Conservation (phyloP, 1,140 invertebrate species). For the Brachionus koreanus region DNA sequence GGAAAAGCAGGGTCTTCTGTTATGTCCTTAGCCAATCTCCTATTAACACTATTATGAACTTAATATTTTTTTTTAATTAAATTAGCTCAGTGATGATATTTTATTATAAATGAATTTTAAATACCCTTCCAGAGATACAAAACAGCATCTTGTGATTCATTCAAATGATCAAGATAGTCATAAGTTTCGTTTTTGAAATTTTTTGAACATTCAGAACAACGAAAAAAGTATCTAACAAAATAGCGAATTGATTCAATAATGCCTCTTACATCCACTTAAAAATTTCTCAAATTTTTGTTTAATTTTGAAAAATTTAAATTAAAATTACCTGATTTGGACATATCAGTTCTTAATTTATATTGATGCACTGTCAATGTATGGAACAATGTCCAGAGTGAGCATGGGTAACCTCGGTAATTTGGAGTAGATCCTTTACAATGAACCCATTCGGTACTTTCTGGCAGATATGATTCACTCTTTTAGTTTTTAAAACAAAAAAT, state of each 20-base stretch:
- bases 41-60: constrained; percentile 66
- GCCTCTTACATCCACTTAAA: constrained; percentile 58
- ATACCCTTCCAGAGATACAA: constrained; percentile 85
- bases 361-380: constrained; percentile 45
- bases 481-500: too few relatives aligned
- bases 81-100: constrained; percentile 57
- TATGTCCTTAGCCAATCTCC: constrained; percentile 73
- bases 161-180: constrained; percentile 68
- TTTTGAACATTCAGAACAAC: constrained; percentile 78
- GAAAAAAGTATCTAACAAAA: constrained; percentile 88
- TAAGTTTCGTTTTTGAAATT: constrained; percentile 73
- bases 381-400: constrained; percentile 46
- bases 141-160: constrained; percentile 69
- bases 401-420: constrained; percentile 46
- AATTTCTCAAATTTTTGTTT: too few relatives aligned
- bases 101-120: too few relatives aligned
- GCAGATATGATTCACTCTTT: constrained; percentile 19
- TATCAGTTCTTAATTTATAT: background rate
- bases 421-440: constrained; percentile 44
- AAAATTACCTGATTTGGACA: background rate
- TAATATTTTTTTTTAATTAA: background rate
- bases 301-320: too few relatives aligned
- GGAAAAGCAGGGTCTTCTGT: constrained; percentile 85
- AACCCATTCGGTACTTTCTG: constrained; percentile 39
- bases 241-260: constrained; percentile 77